phyloP scores from a whole-genome alignment of 2,113 vertebrate genomes.

The Nibea albiflora region DNA sequence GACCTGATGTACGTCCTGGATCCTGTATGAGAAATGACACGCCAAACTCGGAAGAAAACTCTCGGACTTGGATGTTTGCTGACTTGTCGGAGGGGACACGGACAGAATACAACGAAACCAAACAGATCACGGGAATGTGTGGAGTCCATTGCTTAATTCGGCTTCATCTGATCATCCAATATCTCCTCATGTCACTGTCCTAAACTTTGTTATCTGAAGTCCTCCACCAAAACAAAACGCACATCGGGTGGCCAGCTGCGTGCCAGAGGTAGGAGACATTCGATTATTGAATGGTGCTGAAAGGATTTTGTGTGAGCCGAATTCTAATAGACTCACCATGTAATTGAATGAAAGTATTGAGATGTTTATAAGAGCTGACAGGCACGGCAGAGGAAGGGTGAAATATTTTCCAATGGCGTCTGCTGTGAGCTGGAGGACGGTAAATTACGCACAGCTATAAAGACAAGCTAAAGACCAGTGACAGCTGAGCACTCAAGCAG shows the following conservation, averaged over 20 bases:
- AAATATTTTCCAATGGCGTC: background rate
- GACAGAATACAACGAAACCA: background rate
- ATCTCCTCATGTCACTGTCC: background rate
- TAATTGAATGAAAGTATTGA: fast-evolving
- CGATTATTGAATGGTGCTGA: no score
- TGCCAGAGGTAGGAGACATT: background rate
- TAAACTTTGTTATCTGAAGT: background rate
- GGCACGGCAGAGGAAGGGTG: no score
- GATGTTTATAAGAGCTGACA: background rate
- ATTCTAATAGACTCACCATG: background rate
- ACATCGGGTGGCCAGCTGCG: background rate
- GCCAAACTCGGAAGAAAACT: conserved; percentile 12
- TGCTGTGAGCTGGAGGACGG: background rate
- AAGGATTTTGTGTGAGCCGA: background rate
- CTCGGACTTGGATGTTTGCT: background rate
- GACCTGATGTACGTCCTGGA: background rate
- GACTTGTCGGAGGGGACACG: fast-evolving
- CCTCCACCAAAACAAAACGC: background rate
- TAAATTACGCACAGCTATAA: background rate
- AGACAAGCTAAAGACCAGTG: background rate
- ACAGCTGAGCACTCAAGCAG: background rate
- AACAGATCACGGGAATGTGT: fast-evolving
- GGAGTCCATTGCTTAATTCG: background rate
- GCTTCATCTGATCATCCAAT: background rate
- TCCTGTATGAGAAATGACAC: background rate